Evolutionary conservation across 37 sponge, comb jelly and placozoan species (phyloP).

Genomic region (Geodia barretti): DNA sequence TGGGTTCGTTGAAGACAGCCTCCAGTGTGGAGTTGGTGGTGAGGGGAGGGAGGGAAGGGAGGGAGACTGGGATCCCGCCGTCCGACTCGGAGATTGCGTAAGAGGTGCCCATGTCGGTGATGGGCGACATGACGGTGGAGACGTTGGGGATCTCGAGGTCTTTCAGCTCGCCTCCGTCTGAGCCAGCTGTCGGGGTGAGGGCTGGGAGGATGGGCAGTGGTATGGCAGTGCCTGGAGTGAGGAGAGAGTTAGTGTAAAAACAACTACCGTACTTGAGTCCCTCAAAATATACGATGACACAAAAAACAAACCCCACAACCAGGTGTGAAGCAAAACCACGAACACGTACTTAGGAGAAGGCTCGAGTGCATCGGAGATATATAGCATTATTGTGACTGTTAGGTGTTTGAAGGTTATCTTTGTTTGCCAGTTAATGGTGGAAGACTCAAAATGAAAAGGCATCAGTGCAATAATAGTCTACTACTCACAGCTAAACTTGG

Average conservation of each 20-base stretch:
- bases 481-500: not conserved
- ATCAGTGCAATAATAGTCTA: not conserved
- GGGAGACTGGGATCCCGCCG: conserved; percentile 39
- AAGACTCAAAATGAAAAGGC: not conserved
- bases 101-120: conserved; percentile 48
- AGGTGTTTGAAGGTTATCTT: too few relatives aligned
- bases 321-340: too few relatives aligned
- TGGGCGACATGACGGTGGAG: conserved; percentile 21
- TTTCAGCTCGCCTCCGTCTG: conserved; percentile 17
- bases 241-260: conserved; percentile 1
- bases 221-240: conserved; percentile 8
- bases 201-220: conserved; percentile 28
- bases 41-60: conserved; percentile 60
- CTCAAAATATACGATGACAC: too few relatives aligned
- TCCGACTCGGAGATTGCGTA: conserved; percentile 54
- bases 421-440: too few relatives aligned
- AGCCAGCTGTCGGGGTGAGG: conserved; percentile 5
- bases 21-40: conserved; percentile 64
- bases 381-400: too few relatives aligned
- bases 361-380: too few relatives aligned
- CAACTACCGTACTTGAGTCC: too few relatives aligned
- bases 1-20: conserved; percentile 74
- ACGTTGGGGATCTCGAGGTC: conserved; percentile 32
- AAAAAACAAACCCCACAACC: too few relatives aligned
- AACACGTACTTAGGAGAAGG: too few relatives aligned